Evolutionary conservation across 1,140 invertebrate species (phyloP).

Genomic region (Tenebrio molitor): DNA sequence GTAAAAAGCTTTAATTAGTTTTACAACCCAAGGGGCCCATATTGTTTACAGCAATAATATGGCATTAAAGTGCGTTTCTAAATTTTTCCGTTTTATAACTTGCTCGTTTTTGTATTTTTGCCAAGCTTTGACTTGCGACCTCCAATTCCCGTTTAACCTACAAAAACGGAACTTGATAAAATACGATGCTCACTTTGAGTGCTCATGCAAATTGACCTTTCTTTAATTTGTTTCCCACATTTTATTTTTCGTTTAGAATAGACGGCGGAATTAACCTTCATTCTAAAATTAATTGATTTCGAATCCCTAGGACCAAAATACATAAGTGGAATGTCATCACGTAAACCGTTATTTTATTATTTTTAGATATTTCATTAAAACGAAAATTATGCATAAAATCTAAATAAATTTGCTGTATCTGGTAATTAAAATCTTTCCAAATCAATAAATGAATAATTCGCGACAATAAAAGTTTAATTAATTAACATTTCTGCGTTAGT

Average conservation of each 20-base stretch:
- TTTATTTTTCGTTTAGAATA: constrained; percentile 8
- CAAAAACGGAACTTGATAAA: constrained; percentile 34
- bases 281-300: constrained; percentile 1
- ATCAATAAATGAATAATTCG: too few species aligned
- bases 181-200: constrained; percentile 22
- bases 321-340: neutral
- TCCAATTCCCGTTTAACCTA: constrained; percentile 35
- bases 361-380: neutral
- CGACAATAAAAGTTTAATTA: too few species aligned
- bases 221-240: constrained; percentile 1
- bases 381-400: neutral
- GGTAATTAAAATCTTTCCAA: neutral
- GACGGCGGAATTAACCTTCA: neutral
- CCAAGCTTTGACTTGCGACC: constrained; percentile 45
- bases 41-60: constrained; percentile 29
- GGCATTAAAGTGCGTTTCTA: neutral
- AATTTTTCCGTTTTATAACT: constrained; percentile 21
- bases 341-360: neutral
- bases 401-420: neutral
- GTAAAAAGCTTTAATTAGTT: constrained; percentile 42
- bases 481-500: too few species aligned
- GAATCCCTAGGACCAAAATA: neutral
- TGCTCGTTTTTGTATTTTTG: constrained; percentile 32
- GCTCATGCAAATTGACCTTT: constrained; percentile 27
- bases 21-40: constrained; percentile 37